Conservation (phyloP, 1,140 invertebrate genomes). For the Akabosia matsudoensis region DNA sequence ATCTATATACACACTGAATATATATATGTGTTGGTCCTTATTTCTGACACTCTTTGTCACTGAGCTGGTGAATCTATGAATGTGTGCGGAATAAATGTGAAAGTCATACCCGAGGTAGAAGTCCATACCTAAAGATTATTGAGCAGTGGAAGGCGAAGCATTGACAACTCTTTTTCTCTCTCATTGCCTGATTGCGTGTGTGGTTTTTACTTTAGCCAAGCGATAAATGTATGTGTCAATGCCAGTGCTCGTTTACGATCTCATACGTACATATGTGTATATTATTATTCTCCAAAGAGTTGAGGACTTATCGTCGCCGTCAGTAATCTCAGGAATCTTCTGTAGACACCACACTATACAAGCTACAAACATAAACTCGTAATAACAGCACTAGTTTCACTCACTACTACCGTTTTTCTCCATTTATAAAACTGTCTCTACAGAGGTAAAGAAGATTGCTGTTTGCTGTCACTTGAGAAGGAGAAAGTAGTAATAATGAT, state of each 20-base stretch:
- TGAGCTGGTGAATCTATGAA: neutral
- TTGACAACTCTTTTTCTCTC: neutral
- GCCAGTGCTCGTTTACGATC: no score
- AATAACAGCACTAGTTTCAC: no score
- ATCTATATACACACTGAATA: no score
- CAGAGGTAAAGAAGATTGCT: neutral
- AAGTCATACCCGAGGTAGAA: no score
- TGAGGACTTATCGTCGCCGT: neutral
- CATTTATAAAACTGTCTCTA: neutral
- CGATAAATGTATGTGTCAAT: neutral
- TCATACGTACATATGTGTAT: no score
- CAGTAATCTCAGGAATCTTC: neutral
- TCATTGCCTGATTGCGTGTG: neutral
- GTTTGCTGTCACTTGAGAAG: neutral
- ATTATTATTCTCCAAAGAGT: no score
- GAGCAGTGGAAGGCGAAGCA: no score
- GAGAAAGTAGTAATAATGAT: neutral
- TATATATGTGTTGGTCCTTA: neutral
- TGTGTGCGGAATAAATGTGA: neutral
- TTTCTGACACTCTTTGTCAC: neutral
- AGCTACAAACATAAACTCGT: neutral
- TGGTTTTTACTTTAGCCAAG: neutral
- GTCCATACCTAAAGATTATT: no score
- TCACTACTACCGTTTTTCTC: no score
- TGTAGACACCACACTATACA: neutral